Evolutionary conservation across 2,888 invertebrate genomes (phyloP), one percentile per base, ranked within the genome.

Genomic region (Metacarcinus magister): DNA sequence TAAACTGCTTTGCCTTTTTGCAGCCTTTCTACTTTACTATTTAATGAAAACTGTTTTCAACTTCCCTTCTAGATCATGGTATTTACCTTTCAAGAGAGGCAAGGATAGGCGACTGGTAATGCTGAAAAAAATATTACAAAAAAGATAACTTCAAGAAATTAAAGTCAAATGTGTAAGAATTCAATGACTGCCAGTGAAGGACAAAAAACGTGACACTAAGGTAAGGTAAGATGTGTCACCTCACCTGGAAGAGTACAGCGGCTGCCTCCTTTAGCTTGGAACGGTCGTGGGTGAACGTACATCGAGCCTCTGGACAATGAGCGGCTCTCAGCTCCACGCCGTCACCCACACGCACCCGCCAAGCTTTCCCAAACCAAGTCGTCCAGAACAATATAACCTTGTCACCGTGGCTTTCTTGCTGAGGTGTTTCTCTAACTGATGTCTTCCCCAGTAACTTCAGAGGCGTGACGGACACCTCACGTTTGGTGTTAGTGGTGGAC

Each of bases 361-460:
- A 96, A 8, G 96, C 87, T 43, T 92, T 91, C 44, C 92, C 60
- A 92, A 94, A 96, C 96, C 96, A 96, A 2, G 96, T 54, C n/a
- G 96, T 96, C 96, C 96, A 96, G 43, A 96, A 96, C 39, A 96
- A 87, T n/a, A 96, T 82, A 23, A 92, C n/a, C 43, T 96, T 96
- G n/a, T 44, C 43, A 32, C 43, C 48, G 23, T 46, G 10, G 0
- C 23, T 5, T 16, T 23, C n/a, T n/a, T 23, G 75, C 28, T 75
- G 75, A 19, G 75, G 19, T 13, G 28, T 23, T 19, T 43, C 28
- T 16, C 13, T 7, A 16, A 7, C 16, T 28, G 95, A n/a, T 60
- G 13, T 10, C 46, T 43, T 8, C 46, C 46, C 44, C 94, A 39
- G 39, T 16, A 92, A 87, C 43, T 23, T 43, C 54, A 94, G 48